These are phyloP conservation scores for Aphelocoma californica DNA, from an alignment of 2,797 vertebrate genomes.

Conservation along the genomic window DNA sequence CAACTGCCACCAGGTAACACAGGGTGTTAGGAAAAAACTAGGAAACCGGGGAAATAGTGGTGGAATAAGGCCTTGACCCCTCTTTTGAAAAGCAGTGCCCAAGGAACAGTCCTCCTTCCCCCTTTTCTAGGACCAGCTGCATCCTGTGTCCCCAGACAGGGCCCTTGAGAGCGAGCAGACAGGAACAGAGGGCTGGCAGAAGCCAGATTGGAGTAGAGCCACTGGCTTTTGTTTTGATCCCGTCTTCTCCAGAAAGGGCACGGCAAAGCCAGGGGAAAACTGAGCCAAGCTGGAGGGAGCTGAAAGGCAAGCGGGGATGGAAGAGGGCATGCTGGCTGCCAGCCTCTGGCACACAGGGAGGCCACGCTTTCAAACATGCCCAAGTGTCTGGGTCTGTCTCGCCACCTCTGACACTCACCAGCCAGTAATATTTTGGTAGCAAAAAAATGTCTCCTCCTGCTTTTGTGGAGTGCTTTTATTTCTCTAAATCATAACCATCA, in stretches of 20 bases:
- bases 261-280: background rate
- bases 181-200: background rate
- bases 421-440: background rate
- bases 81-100: background rate
- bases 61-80: background rate
- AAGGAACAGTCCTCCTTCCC: background rate
- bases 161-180: accelerated
- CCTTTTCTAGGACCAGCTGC: background rate
- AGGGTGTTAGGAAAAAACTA: background rate
- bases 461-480: background rate
- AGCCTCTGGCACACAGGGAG: background rate
- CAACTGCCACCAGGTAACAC: background rate
- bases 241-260: background rate
- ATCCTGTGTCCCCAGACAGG: accelerated
- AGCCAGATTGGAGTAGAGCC: background rate
- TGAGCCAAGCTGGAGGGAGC: background rate
- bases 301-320: background rate
- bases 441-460: background rate
- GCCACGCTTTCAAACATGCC: background rate
- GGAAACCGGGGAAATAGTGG: background rate
- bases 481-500: background rate
- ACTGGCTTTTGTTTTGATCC: background rate
- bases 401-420: background rate
- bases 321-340: background rate
- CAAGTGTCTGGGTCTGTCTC: background rate